Evolutionary conservation across 2,888 invertebrate species (phyloP), one percentile per base, ranked within the genome.

Genomic region (Hylaea fasciaria): DNA sequence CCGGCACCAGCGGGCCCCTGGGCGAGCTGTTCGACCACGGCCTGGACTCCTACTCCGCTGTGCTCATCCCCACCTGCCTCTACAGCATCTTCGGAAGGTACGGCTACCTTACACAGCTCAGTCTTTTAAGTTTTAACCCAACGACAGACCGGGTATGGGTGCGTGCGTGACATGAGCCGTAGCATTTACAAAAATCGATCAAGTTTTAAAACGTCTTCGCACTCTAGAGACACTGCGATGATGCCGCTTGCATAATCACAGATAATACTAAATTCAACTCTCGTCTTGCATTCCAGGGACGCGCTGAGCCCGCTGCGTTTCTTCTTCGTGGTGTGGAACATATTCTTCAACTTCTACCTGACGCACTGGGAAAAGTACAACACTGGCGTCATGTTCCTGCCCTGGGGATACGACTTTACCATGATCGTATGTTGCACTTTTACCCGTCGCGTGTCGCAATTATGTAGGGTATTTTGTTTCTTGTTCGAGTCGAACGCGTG

Each of bases 361-460:
- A 98, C 99, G 22, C 99, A 99, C 86, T 99, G 99, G 98, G 99
- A 99, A 92, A 99, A 99, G 81, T 99, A 99, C 93, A 99, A 99
- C 86, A 99, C 99, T 0, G 98, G 97, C 16, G 95, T 95, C 45
- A 94, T 98, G 86, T 99, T 97, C 89, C 93, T 99, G 71, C 99
- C 99, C 0, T 99, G 99, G 99, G 98, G 98, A 50, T 99, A 99
- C 85, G 99, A 99, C 89, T 95, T 98, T 68, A 98, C 98, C 65
- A 99, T 99, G 96, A 94, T 98, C 89, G 98, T 98, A 85, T 93
- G 95, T 93, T 13, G 0, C 61, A 39, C 37, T 12, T 37, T 37
- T 5, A 11, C 11, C 9, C 3, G 9, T 35, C n/a, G n/a, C n/a
- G n/a, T n/a, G n/a, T n/a, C n/a, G n/a, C n/a, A n/a, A n/a, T n/a